Base-by-base conservation (phyloP, 2,888 invertebrate species). In the Euplexia lucipara region DNA sequence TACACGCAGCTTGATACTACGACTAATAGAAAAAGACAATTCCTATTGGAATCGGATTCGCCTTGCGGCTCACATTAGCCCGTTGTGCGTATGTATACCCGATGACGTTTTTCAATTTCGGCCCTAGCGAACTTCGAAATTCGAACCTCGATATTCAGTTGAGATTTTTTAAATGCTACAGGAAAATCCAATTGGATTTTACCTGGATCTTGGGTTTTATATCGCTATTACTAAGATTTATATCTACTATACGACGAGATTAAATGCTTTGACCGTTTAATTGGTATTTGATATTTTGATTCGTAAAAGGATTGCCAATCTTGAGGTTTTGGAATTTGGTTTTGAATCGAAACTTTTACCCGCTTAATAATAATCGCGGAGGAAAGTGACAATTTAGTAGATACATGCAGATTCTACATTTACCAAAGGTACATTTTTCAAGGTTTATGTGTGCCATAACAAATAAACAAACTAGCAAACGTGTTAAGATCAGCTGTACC, bases 101-200 rank as follows among this genome's bases (percentile, higher is more conserved):
- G 34, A 53, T 42, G 52, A 52, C 37, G 32, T 16, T 53, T 58
- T 70, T 70, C 58, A 70, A 70, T 70, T 70, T 58, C 35, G 48
- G 45, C 5, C n/a, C 52, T 18, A 53, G 34, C 65, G 52, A 42
- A 34, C 56, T 39, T 12, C 39, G 26, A 52, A 41, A 52, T 58
- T 53, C 16, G n/a, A 20, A 70, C 58, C 34, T n/a, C 52, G 53
- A 26, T 26, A 41, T 48, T 48, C 20, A 57, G 34, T 20, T 51
- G 56, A 56, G 22, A 52, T 20, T 64, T 57, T 70, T 65, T 70
- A 22, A 58, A 70, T 65, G 48, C 39, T 39, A 26, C 16, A 16
- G 16, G 39, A 22, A 69, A 70, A 70, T 65, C 42, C 32, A 8
- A 58, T 42, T 64, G 48, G 52, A 49, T 48, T 63, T 58, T 47